Evolutionary conservation across 2,888 invertebrate species (phyloP).

Genomic region (Cantharis lateralis): DNA sequence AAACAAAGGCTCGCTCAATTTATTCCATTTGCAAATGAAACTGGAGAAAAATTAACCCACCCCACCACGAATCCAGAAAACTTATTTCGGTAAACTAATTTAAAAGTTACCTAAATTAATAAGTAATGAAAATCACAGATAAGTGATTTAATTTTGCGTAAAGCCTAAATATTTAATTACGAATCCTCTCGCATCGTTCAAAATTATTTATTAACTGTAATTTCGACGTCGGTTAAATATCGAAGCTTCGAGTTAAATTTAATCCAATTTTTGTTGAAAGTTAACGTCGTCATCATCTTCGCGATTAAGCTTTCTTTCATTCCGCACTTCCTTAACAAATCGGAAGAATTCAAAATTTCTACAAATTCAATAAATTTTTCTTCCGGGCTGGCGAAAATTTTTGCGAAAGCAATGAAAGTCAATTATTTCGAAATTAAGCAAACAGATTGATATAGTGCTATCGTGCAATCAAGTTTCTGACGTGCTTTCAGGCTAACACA

Average conservation of each 20-base stretch:
- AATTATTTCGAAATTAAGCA: not conserved
- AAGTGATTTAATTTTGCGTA: not conserved
- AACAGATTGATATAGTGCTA: not conserved
- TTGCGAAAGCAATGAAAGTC: not conserved
- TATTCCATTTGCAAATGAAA: not conserved
- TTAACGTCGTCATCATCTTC: not conserved
- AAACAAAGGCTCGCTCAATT: constrained; percentile 20
- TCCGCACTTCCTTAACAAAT: not conserved
- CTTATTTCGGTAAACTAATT: not conserved
- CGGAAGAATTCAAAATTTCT: not conserved
- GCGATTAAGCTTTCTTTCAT: not conserved
- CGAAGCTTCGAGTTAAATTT: not conserved
- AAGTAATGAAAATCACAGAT: not conserved
- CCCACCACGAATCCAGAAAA: not conserved
- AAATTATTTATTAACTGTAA: not conserved
- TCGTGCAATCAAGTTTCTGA: not conserved
- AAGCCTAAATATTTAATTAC: not conserved
- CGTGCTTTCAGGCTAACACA: not conserved
- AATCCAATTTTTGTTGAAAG: not conserved
- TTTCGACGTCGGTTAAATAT: not conserved
- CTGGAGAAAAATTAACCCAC: not conserved
- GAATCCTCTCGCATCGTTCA: not conserved
- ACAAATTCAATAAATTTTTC: not conserved
- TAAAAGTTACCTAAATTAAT: not conserved
- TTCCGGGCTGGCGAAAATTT: not conserved